Evolutionary conservation across 2,113 vertebrate genomes (phyloP).

Genomic region (Gasterosteus aculeatus): DNA sequence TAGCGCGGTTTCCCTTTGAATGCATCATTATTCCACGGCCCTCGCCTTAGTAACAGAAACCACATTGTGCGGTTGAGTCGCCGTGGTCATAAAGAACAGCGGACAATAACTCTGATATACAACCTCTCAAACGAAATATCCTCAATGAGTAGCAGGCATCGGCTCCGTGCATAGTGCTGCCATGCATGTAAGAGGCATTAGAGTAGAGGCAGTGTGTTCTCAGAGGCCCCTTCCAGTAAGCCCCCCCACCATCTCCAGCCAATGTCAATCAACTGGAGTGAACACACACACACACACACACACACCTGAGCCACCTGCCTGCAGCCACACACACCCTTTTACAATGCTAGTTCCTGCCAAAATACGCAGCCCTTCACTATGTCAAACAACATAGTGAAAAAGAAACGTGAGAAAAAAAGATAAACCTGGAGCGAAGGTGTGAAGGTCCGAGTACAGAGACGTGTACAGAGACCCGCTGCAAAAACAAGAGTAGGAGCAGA

Average conservation of each 20-base stretch:
- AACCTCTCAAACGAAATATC: constrained; percentile 33
- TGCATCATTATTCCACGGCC: constrained; percentile 40
- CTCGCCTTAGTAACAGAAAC: constrained; percentile 26
- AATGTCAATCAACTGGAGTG: constrained; percentile 71
- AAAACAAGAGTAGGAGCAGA: constrained; percentile 62
- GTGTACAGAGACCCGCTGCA: constrained; percentile 25
- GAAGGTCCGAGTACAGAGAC: constrained; percentile 52
- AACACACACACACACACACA: constrained; percentile 42
- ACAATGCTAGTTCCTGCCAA: constrained; percentile 61
- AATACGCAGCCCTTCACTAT: constrained; percentile 62
- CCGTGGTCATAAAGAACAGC: constrained; percentile 43
- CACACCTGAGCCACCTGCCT: constrained; percentile 72
- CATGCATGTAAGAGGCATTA: constrained; percentile 46
- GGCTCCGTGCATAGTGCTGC: constrained; percentile 32
- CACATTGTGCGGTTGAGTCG: constrained; percentile 32
- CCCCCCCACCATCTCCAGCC: constrained; percentile 54
- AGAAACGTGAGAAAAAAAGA: constrained; percentile 39
- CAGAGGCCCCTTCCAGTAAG: constrained; percentile 65
- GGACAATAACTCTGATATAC: constrained; percentile 57
- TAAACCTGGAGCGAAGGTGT: constrained; percentile 52
- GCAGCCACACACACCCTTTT: constrained; percentile 63
- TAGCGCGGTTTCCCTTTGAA: constrained; percentile 23
- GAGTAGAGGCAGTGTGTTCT: constrained; percentile 52
- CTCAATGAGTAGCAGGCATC: constrained; percentile 47
- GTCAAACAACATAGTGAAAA: constrained; percentile 70